A percentile compares a stretch with the other conserved stretches of the same genome.
Conservation (phyloP, 2,113 vertebrate species). For the Stomatorhinus ivindoensis region DNA sequence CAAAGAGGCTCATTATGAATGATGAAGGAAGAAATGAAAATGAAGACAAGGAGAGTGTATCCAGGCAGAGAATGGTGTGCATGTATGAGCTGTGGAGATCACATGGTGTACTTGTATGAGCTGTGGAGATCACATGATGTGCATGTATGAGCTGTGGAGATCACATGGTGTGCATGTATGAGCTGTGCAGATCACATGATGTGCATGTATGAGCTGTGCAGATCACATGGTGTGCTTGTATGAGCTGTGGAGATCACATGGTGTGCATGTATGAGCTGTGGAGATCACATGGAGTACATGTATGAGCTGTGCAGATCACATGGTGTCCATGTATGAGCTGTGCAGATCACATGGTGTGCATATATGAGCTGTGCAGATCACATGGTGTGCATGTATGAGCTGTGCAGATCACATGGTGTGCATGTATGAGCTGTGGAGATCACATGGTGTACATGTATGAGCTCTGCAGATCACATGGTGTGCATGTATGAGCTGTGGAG, state of each 20-base stretch:
- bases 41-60: background rate
- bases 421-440: no score
- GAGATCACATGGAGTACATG: no score
- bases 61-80: background rate
- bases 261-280: no score
- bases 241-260: no score
- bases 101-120: background rate
- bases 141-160: no score
- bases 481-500: background rate
- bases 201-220: background rate
- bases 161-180: no score
- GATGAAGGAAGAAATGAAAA: background rate
- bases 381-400: no score
- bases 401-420: no score
- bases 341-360: background rate
- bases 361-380: background rate
- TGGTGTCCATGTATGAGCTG: background rate
- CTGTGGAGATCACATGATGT: no score
- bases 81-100: background rate
- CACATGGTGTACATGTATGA: background rate
- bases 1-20: background rate
- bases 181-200: no score
- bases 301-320: no score
- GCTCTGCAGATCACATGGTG: background rate
- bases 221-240: background rate